A percentile compares a stretch with the other conserved stretches of the same genome.
Evolutionary conservation across 1,140 invertebrate genomes (phyloP).

Genomic region (Drosophila melanogaster): Release_6_plus_ISO1_MT NT_037436.4:3658501-3659000

Average conservation of each 20-base stretch:
- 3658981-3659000: too few relatives aligned
- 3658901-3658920: too few relatives aligned
- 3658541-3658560: conserved; percentile 78
- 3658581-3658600: conserved; percentile 54
- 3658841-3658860: neutral
- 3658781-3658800: conserved; percentile 1
- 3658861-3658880: neutral
- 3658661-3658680: conserved; percentile 72
- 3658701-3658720: conserved; percentile 67
- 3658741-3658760: conserved; percentile 29
- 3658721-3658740: conserved; percentile 48
- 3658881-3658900: neutral
- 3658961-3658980: too few relatives aligned
- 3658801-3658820: neutral
- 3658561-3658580: conserved; percentile 74
- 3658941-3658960: too few relatives aligned
- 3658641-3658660: conserved; percentile 66
- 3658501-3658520: conserved; percentile 80
- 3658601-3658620: conserved; percentile 74
- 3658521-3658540: conserved; percentile 83
- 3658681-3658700: conserved; percentile 70
- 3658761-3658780: neutral
- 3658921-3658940: too few relatives aligned
- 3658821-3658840: neutral
- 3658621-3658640: conserved; percentile 80